phyloP scores from a whole-genome alignment of 2,797 vertebrate genomes.

The Fringilla coelebs region DNA sequence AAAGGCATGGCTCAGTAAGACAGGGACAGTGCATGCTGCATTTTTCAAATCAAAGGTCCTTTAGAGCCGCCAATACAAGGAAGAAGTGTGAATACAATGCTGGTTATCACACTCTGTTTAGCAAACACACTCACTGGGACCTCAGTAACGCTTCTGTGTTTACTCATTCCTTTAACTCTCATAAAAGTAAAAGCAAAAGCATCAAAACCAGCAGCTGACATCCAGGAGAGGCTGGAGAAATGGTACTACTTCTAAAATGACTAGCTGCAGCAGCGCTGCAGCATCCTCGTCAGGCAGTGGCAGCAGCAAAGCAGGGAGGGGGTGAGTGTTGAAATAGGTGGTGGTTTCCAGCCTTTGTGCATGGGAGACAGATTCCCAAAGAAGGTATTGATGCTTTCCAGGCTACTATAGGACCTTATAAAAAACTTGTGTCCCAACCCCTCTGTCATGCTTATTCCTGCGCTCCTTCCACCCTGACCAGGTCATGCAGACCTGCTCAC shows the following conservation, averaged over 20 bases:
- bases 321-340: background rate
- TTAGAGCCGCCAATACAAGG: background rate
- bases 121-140: fast-evolving
- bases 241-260: background rate
- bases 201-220: background rate
- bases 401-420: background rate
- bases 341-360: background rate
- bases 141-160: background rate
- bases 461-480: background rate
- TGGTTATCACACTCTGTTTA: background rate
- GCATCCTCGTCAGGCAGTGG: background rate
- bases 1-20: background rate
- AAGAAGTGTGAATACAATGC: background rate
- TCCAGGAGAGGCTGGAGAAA: background rate
- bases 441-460: background rate
- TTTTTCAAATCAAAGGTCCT: background rate
- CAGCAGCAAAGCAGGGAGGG: fast-evolving
- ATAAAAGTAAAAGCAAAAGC: background rate
- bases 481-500: conserved; percentile 7
- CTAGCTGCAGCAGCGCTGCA: fast-evolving
- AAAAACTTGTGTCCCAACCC: fast-evolving
- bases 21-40: fast-evolving
- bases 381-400: background rate
- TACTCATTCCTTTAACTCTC: background rate
- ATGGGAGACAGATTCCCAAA: background rate